These are phyloP conservation scores for Todus mexicanus DNA, from an alignment of 2,797 vertebrate species.

Conservation along the genomic window DNA sequence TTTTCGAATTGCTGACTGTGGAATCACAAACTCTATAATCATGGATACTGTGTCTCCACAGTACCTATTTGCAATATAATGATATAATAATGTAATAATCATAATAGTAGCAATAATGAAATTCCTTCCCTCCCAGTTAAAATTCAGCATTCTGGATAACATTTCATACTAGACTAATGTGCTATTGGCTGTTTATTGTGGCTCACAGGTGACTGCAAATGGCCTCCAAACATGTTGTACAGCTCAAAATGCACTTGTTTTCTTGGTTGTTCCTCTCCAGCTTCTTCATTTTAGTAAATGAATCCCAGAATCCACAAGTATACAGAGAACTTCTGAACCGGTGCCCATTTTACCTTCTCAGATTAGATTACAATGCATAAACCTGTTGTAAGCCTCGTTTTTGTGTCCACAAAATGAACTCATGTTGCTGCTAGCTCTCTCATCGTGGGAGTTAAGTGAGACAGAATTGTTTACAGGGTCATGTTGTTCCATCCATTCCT, in stretches of 20 bases:
- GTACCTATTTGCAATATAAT: slow-evolving; percentile 41
- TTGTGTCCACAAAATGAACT: neutral
- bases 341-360: neutral
- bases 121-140: slow-evolving; percentile 25
- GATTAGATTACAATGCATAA: neutral
- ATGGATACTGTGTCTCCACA: slow-evolving; percentile 18
- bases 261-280: neutral
- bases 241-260: neutral
- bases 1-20: slow-evolving; percentile 31
- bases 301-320: neutral
- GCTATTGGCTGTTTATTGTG: neutral
- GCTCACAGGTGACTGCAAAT: neutral
- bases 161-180: neutral
- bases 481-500: neutral
- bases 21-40: slow-evolving; percentile 38
- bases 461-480: neutral
- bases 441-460: neutral
- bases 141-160: neutral
- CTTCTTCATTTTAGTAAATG: neutral
- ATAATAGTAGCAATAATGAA: slow-evolving; percentile 44
- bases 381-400: neutral
- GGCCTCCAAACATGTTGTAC: neutral
- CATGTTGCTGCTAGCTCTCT: neutral
- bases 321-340: neutral
- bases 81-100: slow-evolving; percentile 45